These are phyloP conservation scores for Conopomorpha cramerella DNA, from an alignment of 1,140 invertebrate genomes.

Conservation along the genomic window DNA sequence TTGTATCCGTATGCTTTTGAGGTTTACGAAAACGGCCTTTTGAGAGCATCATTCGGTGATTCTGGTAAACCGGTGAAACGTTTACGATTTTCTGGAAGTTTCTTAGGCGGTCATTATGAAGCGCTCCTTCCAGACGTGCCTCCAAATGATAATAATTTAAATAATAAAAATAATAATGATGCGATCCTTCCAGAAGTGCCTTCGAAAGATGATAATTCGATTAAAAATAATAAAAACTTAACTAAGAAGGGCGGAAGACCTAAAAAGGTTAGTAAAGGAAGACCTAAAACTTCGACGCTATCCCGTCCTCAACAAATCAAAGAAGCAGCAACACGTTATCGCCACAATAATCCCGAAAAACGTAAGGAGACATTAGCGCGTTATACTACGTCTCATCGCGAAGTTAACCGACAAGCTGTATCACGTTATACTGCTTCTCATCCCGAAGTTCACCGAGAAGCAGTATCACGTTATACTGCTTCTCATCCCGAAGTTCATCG, in stretches of 20 bases:
- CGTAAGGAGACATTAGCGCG: not conserved
- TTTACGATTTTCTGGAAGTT: slow-evolving; percentile 1
- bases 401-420: too few species aligned
- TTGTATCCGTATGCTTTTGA: slow-evolving; percentile 1
- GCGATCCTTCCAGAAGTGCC: not conserved
- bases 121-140: not conserved
- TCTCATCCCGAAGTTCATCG: not conserved
- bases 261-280: not conserved
- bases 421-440: not conserved
- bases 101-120: slow-evolving; percentile 1
- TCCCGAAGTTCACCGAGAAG: too few species aligned
- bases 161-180: not conserved
- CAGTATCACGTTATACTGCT: too few species aligned
- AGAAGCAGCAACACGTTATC: not conserved
- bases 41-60: slow-evolving; percentile 1
- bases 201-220: not conserved
- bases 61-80: not conserved
- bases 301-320: not conserved
- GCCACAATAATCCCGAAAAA: slow-evolving; percentile 1
- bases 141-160: not conserved
- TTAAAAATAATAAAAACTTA: not conserved
- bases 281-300: not conserved
- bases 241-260: not conserved
- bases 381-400: not conserved
- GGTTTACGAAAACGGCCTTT: not conserved